Evolutionary conservation across 2,888 invertebrate genomes (phyloP).

Genomic region (Tetrapedia diversipes): DNA sequence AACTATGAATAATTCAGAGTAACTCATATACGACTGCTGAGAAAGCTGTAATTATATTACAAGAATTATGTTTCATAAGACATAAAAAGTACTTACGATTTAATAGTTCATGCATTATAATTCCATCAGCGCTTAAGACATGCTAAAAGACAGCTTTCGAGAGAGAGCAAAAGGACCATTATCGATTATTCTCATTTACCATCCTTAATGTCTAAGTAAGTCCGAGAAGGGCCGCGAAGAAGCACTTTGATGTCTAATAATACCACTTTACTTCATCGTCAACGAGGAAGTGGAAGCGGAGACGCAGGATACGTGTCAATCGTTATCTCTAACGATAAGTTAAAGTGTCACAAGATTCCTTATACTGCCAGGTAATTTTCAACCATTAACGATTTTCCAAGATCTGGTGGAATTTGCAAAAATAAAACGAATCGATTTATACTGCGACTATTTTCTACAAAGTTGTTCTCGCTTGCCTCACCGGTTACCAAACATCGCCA

Average conservation of each 20-base stretch:
- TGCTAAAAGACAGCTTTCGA: neutral
- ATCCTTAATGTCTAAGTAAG: neutral
- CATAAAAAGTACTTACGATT: too few relatives aligned
- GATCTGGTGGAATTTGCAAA: neutral
- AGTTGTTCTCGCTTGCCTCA: neutral
- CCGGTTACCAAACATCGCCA: neutral
- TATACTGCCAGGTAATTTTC: neutral
- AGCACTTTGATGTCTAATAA: conserved; percentile 12
- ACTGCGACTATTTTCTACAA: too few relatives aligned
- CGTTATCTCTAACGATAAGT: neutral
- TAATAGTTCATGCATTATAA: too few relatives aligned
- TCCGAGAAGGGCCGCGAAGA: neutral
- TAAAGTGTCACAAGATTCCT: conserved; percentile 16
- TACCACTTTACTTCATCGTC: neutral
- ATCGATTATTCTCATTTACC: neutral
- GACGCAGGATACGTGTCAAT: conserved; percentile 9
- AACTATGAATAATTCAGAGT: too few relatives aligned
- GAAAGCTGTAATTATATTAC: too few relatives aligned
- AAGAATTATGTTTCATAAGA: too few relatives aligned
- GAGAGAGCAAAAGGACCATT: neutral
- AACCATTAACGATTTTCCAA: neutral
- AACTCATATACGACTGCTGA: too few relatives aligned
- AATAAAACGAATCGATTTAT: conserved; percentile 6
- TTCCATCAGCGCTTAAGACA: too few relatives aligned
- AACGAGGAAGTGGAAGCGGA: neutral